Percentiles rank a stretch among this genome's conserved stretches.
These are phyloP conservation scores for Chrysomela aeneicollis DNA, from an alignment of 2,888 invertebrate species.

Conservation along the genomic window DNA sequence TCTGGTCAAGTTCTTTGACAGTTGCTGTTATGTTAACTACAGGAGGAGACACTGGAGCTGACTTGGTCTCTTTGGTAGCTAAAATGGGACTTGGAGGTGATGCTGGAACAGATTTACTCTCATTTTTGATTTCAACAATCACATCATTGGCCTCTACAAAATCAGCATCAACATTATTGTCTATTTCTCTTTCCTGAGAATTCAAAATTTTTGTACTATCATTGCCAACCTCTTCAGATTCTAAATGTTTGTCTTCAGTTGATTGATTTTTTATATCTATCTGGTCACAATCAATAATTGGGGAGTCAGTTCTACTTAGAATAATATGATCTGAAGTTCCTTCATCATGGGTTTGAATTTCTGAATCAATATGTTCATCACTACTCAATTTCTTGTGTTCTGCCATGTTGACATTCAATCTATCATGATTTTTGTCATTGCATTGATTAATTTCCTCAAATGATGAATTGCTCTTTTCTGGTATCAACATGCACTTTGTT, in stretches of 20 bases:
- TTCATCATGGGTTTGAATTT: neutral
- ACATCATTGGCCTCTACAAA: neutral
- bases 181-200: neutral
- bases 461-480: conserved; percentile 20
- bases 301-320: too few species aligned
- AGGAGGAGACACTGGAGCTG: conserved; percentile 33
- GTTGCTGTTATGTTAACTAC: conserved; percentile 46
- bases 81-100: conserved; percentile 32
- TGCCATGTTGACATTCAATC: neutral
- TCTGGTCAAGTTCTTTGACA: conserved; percentile 57
- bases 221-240: too few species aligned
- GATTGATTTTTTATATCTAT: neutral
- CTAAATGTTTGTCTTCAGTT: neutral
- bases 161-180: neutral
- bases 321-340: too few species aligned
- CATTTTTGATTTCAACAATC: conserved; percentile 9
- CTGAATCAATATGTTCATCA: conserved; percentile 16
- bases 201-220: conserved; percentile 12
- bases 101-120: conserved; percentile 36
- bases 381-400: conserved; percentile 9
- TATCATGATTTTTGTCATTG: conserved; percentile 13
- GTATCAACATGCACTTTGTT: conserved; percentile 39
- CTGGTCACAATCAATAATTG: too few species aligned
- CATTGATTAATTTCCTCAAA: neutral
- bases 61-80: conserved; percentile 22